phyloP scores from a whole-genome alignment of 2,113 vertebrate genomes.

The rabbit (Oryctolagus cuniculus) region DNA sequence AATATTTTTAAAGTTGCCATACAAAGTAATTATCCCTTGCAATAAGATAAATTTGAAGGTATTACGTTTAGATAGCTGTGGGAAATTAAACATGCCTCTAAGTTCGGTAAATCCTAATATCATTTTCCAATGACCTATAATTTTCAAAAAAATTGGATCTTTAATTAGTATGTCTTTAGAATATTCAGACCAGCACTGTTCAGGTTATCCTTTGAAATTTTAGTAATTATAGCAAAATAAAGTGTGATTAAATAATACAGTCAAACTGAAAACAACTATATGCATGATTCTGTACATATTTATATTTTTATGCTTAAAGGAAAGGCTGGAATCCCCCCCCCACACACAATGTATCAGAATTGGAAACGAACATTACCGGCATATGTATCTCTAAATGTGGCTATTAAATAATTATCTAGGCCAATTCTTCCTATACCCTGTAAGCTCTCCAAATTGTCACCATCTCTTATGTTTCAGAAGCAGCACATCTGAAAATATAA shows the following conservation, averaged over 20 bases:
- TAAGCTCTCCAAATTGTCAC: slow-evolving; percentile 39
- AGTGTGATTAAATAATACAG: slow-evolving; percentile 45
- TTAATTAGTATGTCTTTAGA: slow-evolving; percentile 48
- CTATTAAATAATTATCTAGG: background rate
- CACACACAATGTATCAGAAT: background rate
- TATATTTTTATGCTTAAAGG: slow-evolving; percentile 49
- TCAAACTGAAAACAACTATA: slow-evolving; percentile 50
- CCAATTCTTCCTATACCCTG: background rate
- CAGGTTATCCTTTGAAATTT: slow-evolving; percentile 63
- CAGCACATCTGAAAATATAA: background rate
- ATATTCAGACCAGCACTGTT: slow-evolving; percentile 32
- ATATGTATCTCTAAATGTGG: background rate
- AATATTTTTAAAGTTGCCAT: background rate
- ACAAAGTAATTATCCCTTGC: slow-evolving; percentile 19
- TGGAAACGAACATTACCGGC: slow-evolving; percentile 3
- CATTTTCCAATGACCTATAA: slow-evolving; percentile 11
- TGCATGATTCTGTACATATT: slow-evolving; percentile 20
- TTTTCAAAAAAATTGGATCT: slow-evolving; percentile 63
- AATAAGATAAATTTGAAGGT: background rate
- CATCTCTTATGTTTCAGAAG: background rate
- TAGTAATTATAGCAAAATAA: slow-evolving; percentile 61
- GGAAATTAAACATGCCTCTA: slow-evolving; percentile 47
- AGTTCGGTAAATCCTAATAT: slow-evolving; percentile 34
- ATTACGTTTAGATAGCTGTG: slow-evolving; percentile 21
- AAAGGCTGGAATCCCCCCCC: background rate